These are phyloP conservation scores for Protosalanx chinensis DNA, from an alignment of 2,797 vertebrate species.

Conservation along the genomic window DNA sequence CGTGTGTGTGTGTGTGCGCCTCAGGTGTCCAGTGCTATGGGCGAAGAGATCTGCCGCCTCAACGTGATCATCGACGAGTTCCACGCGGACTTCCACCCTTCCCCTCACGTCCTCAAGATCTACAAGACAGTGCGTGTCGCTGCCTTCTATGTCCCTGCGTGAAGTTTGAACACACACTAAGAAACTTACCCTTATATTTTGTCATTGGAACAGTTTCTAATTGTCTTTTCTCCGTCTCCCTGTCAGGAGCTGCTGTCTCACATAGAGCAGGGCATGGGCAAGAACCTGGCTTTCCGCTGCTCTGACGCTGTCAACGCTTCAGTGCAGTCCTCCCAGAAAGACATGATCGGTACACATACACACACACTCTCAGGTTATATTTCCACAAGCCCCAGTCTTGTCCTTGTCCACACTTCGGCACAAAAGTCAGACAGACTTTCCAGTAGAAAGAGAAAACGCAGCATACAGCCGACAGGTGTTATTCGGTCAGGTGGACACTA, in stretches of 20 bases:
- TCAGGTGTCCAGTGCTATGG: constrained; percentile 94
- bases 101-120: constrained; percentile 83
- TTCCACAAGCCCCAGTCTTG: background rate
- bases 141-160: background rate
- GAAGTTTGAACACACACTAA: background rate
- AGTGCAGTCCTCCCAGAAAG: constrained; percentile 84
- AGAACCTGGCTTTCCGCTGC: constrained; percentile 92
- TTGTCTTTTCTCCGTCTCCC: background rate
- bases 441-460: no score
- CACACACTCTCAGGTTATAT: background rate
- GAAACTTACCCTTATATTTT: background rate
- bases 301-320: constrained; percentile 83
- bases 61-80: constrained; percentile 92
- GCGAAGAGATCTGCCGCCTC: constrained; percentile 93
- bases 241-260: constrained; percentile 88
- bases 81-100: constrained; percentile 89
- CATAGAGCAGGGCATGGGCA: constrained; percentile 94
- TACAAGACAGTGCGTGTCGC: constrained; percentile 85
- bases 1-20: no score
- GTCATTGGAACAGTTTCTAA: background rate
- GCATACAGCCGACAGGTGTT: no score
- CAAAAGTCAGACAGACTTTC: no score
- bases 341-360: constrained; percentile 83
- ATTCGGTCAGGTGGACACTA: no score
- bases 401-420: background rate